phyloP scores from a whole-genome alignment of 2,797 vertebrate genomes.

The Podarcis siculus region DNA sequence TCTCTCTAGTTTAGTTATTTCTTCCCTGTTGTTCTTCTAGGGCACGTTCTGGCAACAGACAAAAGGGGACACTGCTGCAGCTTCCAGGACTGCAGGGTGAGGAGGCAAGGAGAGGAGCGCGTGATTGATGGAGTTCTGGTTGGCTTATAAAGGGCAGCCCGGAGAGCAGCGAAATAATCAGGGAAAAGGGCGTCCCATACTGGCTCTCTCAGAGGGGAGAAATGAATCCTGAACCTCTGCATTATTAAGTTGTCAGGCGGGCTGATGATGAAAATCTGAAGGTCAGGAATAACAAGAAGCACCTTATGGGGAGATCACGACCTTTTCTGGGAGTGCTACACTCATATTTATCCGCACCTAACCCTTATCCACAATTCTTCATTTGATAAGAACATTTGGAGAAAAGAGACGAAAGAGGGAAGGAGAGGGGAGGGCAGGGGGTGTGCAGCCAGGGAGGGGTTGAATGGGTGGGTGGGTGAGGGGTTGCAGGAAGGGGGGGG shows the following conservation, averaged over 20 bases:
- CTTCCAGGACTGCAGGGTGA: conserved; percentile 77
- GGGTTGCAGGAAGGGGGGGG: not conserved
- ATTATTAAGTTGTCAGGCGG: conserved; percentile 95
- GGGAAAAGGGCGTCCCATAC: conserved; percentile 90
- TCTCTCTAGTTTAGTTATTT: conserved; percentile 37
- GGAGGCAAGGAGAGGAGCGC: conserved; percentile 83
- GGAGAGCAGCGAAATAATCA: conserved; percentile 97
- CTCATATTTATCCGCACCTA: conserved; percentile 99
- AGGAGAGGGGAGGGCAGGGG: not conserved
- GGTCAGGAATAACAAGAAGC: conserved; percentile 98
- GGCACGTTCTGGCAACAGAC: conserved; percentile 72
- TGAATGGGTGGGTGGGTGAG: not conserved
- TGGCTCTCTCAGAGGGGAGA: conserved; percentile 87
- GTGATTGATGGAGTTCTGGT: conserved; percentile 98
- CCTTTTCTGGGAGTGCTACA: conserved; percentile 93
- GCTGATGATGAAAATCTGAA: conserved; percentile 99
- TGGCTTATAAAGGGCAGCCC: conserved; percentile 97
- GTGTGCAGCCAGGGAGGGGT: not conserved
- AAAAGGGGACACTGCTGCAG: conserved; percentile 79
- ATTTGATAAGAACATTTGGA: conserved; percentile 94
- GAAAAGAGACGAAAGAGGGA: not conserved
- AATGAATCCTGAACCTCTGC: conserved; percentile 89
- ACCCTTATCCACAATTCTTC: conserved; percentile 99
- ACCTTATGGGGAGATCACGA: conserved; percentile 94
- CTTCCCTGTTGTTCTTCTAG: conserved; percentile 49